Evolutionary conservation across 2,888 invertebrate genomes (phyloP).

Genomic region (Melinaea marsaeus): DNA sequence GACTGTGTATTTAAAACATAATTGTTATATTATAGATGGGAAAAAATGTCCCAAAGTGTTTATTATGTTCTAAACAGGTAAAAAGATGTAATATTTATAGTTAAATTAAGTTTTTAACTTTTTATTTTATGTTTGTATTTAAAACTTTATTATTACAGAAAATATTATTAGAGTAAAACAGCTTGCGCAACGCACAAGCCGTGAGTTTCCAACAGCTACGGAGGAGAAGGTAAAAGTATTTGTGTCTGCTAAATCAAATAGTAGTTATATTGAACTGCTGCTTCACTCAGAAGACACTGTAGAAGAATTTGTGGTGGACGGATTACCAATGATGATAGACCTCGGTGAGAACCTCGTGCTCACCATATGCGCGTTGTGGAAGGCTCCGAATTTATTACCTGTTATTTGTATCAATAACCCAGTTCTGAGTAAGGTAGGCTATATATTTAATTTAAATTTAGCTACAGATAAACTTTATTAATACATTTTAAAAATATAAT

Average conservation of each 20-base stretch:
- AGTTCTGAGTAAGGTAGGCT: slow-evolving; percentile 69
- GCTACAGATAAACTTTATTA: neutral
- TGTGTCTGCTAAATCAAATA: slow-evolving; percentile 85
- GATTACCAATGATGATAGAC: slow-evolving; percentile 87
- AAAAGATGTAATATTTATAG: too few species aligned
- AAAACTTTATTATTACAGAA: slow-evolving; percentile 74
- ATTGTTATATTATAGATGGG: too few species aligned
- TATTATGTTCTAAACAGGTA: too few species aligned
- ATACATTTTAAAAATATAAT: too few species aligned
- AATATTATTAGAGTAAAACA: too few species aligned
- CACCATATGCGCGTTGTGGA: slow-evolving; percentile 90
- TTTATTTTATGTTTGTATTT: neutral
- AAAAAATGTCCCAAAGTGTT: too few species aligned
- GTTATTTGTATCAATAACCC: slow-evolving; percentile 84
- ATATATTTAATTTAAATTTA: slow-evolving; percentile 40
- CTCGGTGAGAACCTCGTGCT: slow-evolving; percentile 81
- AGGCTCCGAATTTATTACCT: slow-evolving; percentile 82
- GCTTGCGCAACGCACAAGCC: slow-evolving; percentile 81
- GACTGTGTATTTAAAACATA: too few species aligned
- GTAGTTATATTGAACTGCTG: slow-evolving; percentile 84
- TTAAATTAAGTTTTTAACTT: too few species aligned
- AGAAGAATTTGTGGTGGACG: slow-evolving; percentile 82
- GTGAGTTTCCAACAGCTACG: slow-evolving; percentile 80
- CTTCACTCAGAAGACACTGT: slow-evolving; percentile 82
- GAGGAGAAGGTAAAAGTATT: slow-evolving; percentile 82